Evolutionary conservation across 2,797 vertebrate genomes (phyloP).

Genomic region (Platalea minor): DNA sequence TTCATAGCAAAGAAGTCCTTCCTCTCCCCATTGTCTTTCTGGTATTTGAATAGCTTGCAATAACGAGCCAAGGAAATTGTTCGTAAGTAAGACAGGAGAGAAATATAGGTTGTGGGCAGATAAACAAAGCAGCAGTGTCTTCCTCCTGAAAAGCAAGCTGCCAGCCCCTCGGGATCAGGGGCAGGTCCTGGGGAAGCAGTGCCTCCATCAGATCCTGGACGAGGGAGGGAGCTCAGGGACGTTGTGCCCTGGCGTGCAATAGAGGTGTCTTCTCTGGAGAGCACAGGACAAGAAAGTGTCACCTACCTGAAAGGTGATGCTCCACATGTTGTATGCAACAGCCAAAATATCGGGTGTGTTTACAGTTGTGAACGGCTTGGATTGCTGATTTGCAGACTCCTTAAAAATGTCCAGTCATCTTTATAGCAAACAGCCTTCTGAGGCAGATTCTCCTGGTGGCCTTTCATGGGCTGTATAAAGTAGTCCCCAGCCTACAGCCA

Average conservation of each 20-base stretch:
- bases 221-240: not conserved
- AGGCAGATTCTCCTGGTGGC: not conserved
- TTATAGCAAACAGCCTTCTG: not conserved
- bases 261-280: not conserved
- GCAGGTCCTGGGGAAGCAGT: not conserved
- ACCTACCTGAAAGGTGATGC: not conserved
- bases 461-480: rapidly evolving
- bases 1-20: slow-evolving; percentile 35
- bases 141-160: not conserved
- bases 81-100: not conserved
- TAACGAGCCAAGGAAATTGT: not conserved
- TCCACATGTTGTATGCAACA: not conserved
- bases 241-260: rapidly evolving
- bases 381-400: not conserved
- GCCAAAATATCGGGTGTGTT: not conserved
- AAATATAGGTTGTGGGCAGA: not conserved
- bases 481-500: rapidly evolving
- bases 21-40: slow-evolving; percentile 29
- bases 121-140: not conserved
- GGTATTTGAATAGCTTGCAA: slow-evolving; percentile 4
- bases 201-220: not conserved
- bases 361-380: not conserved
- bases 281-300: not conserved
- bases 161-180: not conserved
- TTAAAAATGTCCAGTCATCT: not conserved